phyloP scores from a whole-genome alignment of 1,140 invertebrate species.

The Papilio glaucus region DNA sequence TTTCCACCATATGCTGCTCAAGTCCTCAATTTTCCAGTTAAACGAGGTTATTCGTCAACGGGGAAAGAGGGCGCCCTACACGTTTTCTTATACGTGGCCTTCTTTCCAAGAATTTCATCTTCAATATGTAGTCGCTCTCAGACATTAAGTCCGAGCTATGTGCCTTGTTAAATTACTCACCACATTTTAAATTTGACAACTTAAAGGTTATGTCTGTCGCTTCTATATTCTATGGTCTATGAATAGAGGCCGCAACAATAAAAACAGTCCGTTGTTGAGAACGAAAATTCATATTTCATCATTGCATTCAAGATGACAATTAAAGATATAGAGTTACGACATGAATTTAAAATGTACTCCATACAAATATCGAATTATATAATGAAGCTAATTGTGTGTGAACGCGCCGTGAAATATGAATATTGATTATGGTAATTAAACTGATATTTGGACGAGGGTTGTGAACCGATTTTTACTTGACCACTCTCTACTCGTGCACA shows the following conservation, averaged over 20 bases:
- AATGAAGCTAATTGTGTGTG: constrained; percentile 81
- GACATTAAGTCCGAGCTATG: no score
- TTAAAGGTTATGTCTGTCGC: constrained; percentile 1
- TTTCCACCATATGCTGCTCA: neutral
- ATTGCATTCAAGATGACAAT: constrained; percentile 69
- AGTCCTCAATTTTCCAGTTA: neutral
- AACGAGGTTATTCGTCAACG: neutral
- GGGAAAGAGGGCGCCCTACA: neutral
- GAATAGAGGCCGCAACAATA: constrained; percentile 68
- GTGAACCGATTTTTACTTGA: constrained; percentile 8
- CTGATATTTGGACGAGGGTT: neutral
- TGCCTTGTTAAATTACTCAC: constrained; percentile 26
- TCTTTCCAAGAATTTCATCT: neutral
- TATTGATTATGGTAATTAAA: constrained; percentile 69
- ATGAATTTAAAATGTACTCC: constrained; percentile 72
- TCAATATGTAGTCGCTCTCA: neutral
- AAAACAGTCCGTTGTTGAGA: constrained; percentile 71
- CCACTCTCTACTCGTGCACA: neutral
- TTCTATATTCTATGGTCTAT: constrained; percentile 31
- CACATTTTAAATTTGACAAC: constrained; percentile 33
- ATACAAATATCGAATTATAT: constrained; percentile 62
- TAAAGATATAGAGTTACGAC: constrained; percentile 75
- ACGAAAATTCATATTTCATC: constrained; percentile 71
- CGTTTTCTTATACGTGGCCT: neutral
- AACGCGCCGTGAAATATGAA: constrained; percentile 69